Percentiles rank a stretch among this genome's conserved stretches.
These are phyloP conservation scores for Pimpla rufipes DNA, from an alignment of 2,888 invertebrate species.

Conservation along the genomic window DNA sequence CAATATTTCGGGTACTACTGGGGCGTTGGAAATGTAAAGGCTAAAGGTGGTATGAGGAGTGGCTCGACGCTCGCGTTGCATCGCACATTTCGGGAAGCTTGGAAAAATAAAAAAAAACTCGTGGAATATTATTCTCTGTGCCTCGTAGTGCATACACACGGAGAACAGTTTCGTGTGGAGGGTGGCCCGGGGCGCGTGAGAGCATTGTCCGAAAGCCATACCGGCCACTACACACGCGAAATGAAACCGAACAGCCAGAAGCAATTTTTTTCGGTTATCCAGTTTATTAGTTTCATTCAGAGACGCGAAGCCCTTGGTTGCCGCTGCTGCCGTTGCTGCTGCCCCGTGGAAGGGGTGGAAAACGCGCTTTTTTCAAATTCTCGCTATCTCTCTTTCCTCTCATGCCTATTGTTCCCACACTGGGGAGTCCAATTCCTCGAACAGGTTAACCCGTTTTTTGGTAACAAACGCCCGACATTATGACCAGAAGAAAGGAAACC, in stretches of 20 bases:
- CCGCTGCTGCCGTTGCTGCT: constrained; percentile 16
- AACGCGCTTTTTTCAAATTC: constrained; percentile 64
- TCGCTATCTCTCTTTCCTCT: constrained; percentile 45
- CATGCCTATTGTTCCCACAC: constrained; percentile 53
- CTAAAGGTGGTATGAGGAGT: constrained; percentile 38
- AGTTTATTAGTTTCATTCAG: constrained; percentile 81
- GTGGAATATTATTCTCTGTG: constrained; percentile 61
- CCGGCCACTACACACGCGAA: constrained; percentile 72
- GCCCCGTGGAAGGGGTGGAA: constrained; percentile 46
- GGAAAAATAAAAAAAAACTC: constrained; percentile 21
- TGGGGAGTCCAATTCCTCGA: constrained; percentile 37
- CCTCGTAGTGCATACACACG: constrained; percentile 38
- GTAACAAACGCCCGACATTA: background rate
- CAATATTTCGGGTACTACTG: constrained; percentile 73
- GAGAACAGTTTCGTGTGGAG: constrained; percentile 59
- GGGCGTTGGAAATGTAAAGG: constrained; percentile 55
- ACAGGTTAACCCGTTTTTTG: constrained; percentile 32
- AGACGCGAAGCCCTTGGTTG: constrained; percentile 58
- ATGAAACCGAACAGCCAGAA: constrained; percentile 80
- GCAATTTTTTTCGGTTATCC: constrained; percentile 82
- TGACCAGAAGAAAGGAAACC: constrained; percentile 1
- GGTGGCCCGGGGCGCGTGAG: constrained; percentile 59
- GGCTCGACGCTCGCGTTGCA: constrained; percentile 52
- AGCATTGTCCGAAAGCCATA: constrained; percentile 70
- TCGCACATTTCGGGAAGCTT: constrained; percentile 55